Evolutionary conservation across 2,888 invertebrate genomes (phyloP).

Genomic region (Heliconius cydno): DNA sequence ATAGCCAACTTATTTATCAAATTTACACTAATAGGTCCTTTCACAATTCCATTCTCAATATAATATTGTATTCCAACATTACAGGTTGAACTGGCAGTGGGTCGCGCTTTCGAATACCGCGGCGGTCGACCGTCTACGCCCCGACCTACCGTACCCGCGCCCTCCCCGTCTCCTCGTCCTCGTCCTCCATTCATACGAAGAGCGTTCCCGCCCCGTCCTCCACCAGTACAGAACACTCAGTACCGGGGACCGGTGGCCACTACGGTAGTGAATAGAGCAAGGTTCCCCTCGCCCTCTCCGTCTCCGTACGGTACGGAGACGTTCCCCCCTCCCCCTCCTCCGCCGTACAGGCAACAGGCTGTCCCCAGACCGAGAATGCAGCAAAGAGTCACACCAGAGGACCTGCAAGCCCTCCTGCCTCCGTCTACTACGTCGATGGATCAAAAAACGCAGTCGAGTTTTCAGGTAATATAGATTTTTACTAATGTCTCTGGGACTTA

Average conservation of each 20-base stretch:
- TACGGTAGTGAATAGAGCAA: conserved; percentile 52
- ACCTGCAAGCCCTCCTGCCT: conserved; percentile 77
- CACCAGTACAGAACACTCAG: conserved; percentile 44
- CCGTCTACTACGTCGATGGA: conserved; percentile 83
- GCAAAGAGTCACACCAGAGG: conserved; percentile 68
- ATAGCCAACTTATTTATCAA: not conserved
- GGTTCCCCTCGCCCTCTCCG: conserved; percentile 45
- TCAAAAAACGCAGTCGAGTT: conserved; percentile 85
- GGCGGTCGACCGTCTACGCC: conserved; percentile 56
- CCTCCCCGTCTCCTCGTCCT: conserved; percentile 51
- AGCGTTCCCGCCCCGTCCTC: conserved; percentile 51
- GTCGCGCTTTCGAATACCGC: conserved; percentile 72
- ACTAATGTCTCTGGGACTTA: not conserved
- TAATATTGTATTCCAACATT: not conserved
- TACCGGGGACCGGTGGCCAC: conserved; percentile 51
- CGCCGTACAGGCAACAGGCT: conserved; percentile 54
- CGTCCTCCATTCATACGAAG: conserved; percentile 53
- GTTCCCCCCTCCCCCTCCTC: conserved; percentile 56
- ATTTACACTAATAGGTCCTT: not conserved
- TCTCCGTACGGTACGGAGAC: conserved; percentile 44
- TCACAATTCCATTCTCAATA: not conserved
- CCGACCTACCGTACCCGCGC: conserved; percentile 50
- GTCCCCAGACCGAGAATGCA: conserved; percentile 53
- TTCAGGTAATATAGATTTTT: conserved; percentile 67
- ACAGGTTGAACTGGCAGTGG: conserved; percentile 76